Base-by-base conservation (phyloP, 2,888 invertebrate species). In the Hirudinaria manillensis region DNA sequence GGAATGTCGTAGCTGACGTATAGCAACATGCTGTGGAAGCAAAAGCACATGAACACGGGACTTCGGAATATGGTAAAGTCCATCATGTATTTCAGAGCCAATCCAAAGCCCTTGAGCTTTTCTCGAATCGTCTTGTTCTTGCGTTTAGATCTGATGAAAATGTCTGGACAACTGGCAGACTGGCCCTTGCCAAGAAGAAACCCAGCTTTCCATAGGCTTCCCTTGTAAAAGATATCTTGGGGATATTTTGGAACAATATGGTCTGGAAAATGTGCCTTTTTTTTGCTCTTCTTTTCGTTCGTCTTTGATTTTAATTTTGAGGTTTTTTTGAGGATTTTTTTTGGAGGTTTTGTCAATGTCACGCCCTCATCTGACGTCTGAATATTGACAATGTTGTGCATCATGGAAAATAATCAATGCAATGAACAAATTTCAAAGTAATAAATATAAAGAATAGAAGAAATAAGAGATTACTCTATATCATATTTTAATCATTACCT, bases 1-100 rank as follows among this genome's bases (percentile, higher is more conserved):
- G 95, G 94, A 76, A 96, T 92, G 82, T 97, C 95, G 79, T 87
- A 86, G 92, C 94, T 94, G 81, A 91, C 90, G 86, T 95, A 96
- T 74, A 96, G 88, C 74, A 95, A 88, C 80, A 94, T 90, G 79
- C 94, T 94, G 74, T 94, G 92, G 27, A 93, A 83, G 75, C 93
- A 92, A 73, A 80, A 80, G 74, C 75, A 77, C 56, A 83, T 67
- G 76, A 83, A 85, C 34, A 83, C 77, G 0, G 80, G 80, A 75
- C 81, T 81, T 65, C 76, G 78, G 21, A 84, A 77, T n/a, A 84
- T 81, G 16, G 79, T 77, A 19, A 82, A 77, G 75, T 84, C 84
- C 76, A 82, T 80, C 82, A 84, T 82, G 19, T 80, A 79, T 67
- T 81, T 81, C 70, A 82, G 77, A 38, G 81, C 80, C 53, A 80